A percentile compares a stretch with the other conserved stretches of the same genome.
These are phyloP conservation scores for Neoarius graeffei DNA, from an alignment of 2,113 vertebrate genomes.

Conservation along the genomic window DNA sequence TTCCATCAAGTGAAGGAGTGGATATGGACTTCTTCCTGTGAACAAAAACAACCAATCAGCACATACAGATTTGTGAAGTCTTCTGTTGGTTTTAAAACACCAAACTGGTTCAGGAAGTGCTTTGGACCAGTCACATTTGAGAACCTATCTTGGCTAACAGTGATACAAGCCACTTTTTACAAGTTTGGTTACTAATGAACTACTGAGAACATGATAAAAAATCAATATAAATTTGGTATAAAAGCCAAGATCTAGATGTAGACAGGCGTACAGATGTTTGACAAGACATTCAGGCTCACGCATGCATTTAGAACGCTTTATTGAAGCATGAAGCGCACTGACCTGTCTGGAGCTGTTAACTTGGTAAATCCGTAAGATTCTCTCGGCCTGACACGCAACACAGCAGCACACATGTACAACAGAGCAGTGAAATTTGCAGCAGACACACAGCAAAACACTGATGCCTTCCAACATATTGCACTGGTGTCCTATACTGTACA, in stretches of 20 bases:
- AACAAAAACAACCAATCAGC: slow-evolving; percentile 44
- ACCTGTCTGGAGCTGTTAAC: slow-evolving; percentile 73
- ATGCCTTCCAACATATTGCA: neutral
- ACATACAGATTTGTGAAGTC: neutral
- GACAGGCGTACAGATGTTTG: neutral
- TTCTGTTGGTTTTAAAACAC: neutral
- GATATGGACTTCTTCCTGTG: slow-evolving; percentile 85
- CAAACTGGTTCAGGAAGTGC: neutral
- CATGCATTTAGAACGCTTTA: neutral
- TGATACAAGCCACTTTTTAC: neutral
- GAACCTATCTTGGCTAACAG: too few species aligned
- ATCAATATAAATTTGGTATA: neutral
- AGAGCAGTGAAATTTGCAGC: slow-evolving; percentile 36
- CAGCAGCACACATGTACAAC: slow-evolving; percentile 33
- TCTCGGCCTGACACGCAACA: slow-evolving; percentile 64
- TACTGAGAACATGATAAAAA: neutral
- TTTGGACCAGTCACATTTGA: neutral
- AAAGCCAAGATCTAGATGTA: neutral
- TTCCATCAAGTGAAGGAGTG: slow-evolving; percentile 76
- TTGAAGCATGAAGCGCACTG: slow-evolving; percentile 50
- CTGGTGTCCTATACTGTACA: too few species aligned
- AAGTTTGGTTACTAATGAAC: neutral
- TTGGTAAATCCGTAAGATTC: slow-evolving; percentile 64
- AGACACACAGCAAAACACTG: neutral
- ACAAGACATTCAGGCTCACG: neutral